Evolutionary conservation across 2,797 vertebrate species (phyloP).

Genomic region (Chiloscyllium punctatum): DNA sequence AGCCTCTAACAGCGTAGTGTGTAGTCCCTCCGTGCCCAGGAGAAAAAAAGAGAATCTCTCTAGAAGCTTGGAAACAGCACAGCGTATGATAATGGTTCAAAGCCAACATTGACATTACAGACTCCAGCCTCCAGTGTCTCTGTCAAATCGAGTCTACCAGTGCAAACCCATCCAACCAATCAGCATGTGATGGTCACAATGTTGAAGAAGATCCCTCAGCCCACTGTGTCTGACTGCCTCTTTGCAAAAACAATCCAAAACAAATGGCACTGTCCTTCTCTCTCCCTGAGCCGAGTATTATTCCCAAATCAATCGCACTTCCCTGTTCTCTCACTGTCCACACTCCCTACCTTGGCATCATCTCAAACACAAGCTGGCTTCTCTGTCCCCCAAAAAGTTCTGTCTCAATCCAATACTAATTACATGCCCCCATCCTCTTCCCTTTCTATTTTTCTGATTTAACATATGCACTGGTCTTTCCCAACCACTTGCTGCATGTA

Average conservation of each 20-base stretch:
- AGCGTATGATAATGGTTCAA: too few relatives aligned
- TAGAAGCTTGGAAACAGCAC: too few relatives aligned
- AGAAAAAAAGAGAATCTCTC: too few relatives aligned
- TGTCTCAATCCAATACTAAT: not conserved
- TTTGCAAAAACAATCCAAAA: not conserved
- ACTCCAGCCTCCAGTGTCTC: not conserved
- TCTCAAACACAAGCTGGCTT: not conserved
- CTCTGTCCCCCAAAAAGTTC: not conserved
- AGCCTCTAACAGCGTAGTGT: too few relatives aligned
- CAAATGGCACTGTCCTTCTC: not conserved
- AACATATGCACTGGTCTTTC: not conserved
- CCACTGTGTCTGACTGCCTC: not conserved
- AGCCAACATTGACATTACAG: not conserved
- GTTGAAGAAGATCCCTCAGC: not conserved
- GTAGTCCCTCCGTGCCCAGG: too few relatives aligned
- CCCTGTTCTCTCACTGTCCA: not conserved
- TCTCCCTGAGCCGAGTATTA: not conserved
- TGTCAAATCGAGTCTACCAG: not conserved
- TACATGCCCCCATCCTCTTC: not conserved
- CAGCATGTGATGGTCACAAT: not conserved
- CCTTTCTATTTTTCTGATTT: not conserved
- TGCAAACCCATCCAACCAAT: not conserved
- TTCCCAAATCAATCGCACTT: not conserved
- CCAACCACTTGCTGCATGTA: not conserved
- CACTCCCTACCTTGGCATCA: too few relatives aligned